A percentile compares a stretch with the other conserved stretches of the same genome.
Conservation (phyloP, 2,797 vertebrate species). For the Cynodonichthys magdalenae region DNA sequence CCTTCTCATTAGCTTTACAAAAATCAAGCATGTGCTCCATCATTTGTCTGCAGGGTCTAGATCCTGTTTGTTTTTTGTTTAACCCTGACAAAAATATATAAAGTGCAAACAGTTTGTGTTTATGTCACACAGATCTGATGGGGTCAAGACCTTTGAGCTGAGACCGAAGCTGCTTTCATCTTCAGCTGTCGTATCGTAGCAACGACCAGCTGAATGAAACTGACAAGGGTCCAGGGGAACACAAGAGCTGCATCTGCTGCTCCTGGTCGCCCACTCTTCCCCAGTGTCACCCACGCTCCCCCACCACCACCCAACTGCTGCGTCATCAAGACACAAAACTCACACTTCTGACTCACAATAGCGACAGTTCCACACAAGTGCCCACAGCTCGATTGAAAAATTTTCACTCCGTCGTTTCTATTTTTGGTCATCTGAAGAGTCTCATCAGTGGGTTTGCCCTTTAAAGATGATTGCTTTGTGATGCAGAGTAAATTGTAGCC, state of each 20-base stretch:
- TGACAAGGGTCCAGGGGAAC: slow-evolving; percentile 65
- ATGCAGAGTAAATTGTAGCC: slow-evolving; percentile 65
- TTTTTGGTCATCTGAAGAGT: slow-evolving; percentile 53
- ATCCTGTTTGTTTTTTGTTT: background rate
- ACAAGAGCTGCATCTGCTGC: slow-evolving; percentile 55
- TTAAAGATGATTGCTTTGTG: slow-evolving; percentile 54
- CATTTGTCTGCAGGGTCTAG: background rate
- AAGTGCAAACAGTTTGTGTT: background rate
- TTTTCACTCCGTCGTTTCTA: slow-evolving; percentile 45
- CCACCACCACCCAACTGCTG: slow-evolving; percentile 32
- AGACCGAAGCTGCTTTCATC: slow-evolving; percentile 31
- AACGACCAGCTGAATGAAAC: slow-evolving; percentile 58
- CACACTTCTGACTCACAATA: slow-evolving; percentile 71
- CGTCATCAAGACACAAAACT: slow-evolving; percentile 62
- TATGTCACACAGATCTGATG: slow-evolving; percentile 3
- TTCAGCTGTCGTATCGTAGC: slow-evolving; percentile 62
- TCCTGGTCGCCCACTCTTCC: slow-evolving; percentile 35
- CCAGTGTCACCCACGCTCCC: slow-evolving; percentile 57
- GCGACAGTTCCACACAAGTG: slow-evolving; percentile 36
- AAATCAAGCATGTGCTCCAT: slow-evolving; percentile 10
- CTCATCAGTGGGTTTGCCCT: slow-evolving; percentile 51
- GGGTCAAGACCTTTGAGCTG: slow-evolving; percentile 14
- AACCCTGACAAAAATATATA: background rate
- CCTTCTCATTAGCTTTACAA: slow-evolving; percentile 21
- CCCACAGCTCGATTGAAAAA: slow-evolving; percentile 37